Evolutionary conservation across 2,797 vertebrate genomes (phyloP), one percentile per base, ranked within the genome.

Genomic region (Notolabrus celidotus): DNA sequence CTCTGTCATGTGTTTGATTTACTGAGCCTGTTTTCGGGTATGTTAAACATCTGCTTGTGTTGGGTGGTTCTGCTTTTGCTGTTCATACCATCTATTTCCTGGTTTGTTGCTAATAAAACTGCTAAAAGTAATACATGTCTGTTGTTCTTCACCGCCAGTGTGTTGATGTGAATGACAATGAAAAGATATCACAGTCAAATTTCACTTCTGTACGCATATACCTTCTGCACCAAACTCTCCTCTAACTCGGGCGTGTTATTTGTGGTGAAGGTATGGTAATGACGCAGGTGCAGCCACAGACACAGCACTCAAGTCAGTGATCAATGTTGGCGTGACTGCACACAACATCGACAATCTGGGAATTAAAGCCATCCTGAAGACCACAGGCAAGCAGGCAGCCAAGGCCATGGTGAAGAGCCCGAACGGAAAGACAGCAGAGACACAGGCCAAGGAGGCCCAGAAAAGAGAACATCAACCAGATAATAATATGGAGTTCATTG

Each of bases 331-430:
- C 3, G 29, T 96, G 70, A 79, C 96, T 3, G 96, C 96, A 1
- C 92, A 95, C 88, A 97, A 96, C 80, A 84, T 99, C 54, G 95
- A 99, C 75, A 91, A 96, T 83, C 89, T 96, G 52, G 95, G 93
- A 42, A 67, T 97, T 77, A 96, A 95, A 87, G 95, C 94, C 34
- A 50, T 97, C 4, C 83, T 97, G 79, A 96, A 96, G 89, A 92
- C 87, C 19, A 81, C 94, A 1, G 93, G 95, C 51, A 97, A 96
- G 69, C 73, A 94, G 67, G 92, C 95, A 0, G 92, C 94, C n/a
- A 95, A 95, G 33, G 92, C 84, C 27, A 77, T 96, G 63, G 70
- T 92, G 6, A 88, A 88, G 61, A 89, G 89, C 31, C 88, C 94
- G 0, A 25, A 34, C 20, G 55, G 86, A 92, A 66, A 89, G 79